A percentile compares a stretch with the other conserved stretches of the same genome.
Conservation (phyloP, 1,140 invertebrate species). For the Leptoteleia sp. region DNA sequence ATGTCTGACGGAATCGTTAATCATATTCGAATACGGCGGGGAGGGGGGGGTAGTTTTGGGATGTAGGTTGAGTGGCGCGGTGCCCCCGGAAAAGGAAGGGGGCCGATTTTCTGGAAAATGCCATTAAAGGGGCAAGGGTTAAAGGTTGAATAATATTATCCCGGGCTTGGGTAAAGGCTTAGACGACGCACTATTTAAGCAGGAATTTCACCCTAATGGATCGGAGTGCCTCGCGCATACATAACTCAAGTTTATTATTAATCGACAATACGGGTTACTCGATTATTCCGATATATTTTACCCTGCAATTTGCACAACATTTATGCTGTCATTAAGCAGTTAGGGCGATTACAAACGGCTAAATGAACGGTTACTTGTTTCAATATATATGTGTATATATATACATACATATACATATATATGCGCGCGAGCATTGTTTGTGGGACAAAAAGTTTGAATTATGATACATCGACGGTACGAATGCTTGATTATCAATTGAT, state of each 20-base stretch:
- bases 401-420: too few species aligned
- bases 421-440: neutral
- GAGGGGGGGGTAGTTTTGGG: conserved; percentile 29
- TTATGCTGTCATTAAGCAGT: conserved; percentile 44
- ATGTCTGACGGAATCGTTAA: conserved; percentile 29
- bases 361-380: conserved; percentile 32
- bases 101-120: conserved; percentile 33
- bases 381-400: too few species aligned
- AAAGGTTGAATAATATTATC: too few species aligned
- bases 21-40: conserved; percentile 24
- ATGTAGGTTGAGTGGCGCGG: conserved; percentile 33
- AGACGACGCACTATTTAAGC: conserved; percentile 53
- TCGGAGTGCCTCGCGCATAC: conserved; percentile 45
- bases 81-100: conserved; percentile 11
- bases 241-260: conserved; percentile 57
- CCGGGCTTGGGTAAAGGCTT: conserved; percentile 14
- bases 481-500: conserved; percentile 12
- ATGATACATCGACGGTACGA: conserved; percentile 3
- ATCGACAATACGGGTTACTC: conserved; percentile 49
- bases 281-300: conserved; percentile 69
- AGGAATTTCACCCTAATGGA: conserved; percentile 63
- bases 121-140: too few species aligned
- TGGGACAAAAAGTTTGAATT: conserved; percentile 6
- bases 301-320: conserved; percentile 33
- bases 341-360: conserved; percentile 43